Base-by-base conservation (phyloP, 2,888 invertebrate species). In the Tachystola acroxantha region DNA sequence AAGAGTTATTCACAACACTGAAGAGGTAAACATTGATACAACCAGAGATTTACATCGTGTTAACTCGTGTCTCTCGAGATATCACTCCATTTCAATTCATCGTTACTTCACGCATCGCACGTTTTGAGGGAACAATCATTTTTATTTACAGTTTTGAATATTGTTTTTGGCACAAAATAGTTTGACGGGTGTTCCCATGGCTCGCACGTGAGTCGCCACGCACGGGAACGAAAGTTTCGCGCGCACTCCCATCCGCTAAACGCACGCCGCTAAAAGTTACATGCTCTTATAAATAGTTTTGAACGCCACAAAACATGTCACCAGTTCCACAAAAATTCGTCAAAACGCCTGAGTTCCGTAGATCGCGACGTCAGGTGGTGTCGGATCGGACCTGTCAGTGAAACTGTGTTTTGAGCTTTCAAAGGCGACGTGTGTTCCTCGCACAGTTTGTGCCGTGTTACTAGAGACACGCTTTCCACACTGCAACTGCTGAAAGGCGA, bases 401-500 rank as follows among this genome's bases (percentile, higher is more conserved):
- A 76, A 80, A 85, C 81, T 79, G 76, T 79, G 75, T 76, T 79
- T 81, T 78, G 74, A 60, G 76, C 76, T 73, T 73, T 62, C 71
- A 63, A 62, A 64, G 56, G 73, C 74, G 75, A 79, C 75, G 80
- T 84, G 82, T 80, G 77, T 70, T 73, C 68, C 55, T 59, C 76
- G 70, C 65, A 67, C 81, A 76, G 81, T 82, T 84, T 79, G 82
- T 77, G 75, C 82, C 73, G 76, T 64, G 77, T 76, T 79, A 84
- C 82, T 81, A 82, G 72, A 70, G 80, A 74, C 79, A 84, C 84
- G 81, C 80, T 75, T 71, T 75, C 72, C 61, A 66, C 54, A 54
- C 75, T 81, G 82, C 79, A 76, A 76, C 71, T 65, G 68, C 78
- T 85, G 82, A 85, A 81, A 86, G 70, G 77, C 76, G 81, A 84